phyloP scores from a whole-genome alignment of 2,113 vertebrate genomes.

The Trachemys scripta region DNA sequence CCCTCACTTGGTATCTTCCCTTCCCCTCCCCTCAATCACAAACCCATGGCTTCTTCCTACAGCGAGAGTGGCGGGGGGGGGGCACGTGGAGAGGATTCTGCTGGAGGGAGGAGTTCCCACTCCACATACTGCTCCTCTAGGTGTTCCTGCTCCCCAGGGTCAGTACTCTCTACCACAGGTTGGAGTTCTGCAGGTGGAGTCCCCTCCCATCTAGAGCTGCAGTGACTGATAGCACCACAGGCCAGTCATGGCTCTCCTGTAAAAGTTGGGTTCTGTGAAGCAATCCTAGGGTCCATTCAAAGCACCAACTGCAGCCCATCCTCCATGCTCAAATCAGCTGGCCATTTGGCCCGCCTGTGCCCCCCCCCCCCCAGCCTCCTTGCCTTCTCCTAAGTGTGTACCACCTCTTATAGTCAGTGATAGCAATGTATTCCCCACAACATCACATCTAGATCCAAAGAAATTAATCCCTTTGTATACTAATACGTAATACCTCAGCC shows the following conservation, averaged over 20 bases:
- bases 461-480: slow-evolving; percentile 16
- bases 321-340: neutral
- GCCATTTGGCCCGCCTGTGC: neutral
- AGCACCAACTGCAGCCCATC: neutral
- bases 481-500: neutral
- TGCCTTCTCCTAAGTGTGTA: neutral
- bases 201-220: neutral
- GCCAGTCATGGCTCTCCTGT: neutral
- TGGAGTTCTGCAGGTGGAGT: neutral
- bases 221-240: neutral
- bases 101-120: neutral
- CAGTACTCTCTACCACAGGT: neutral
- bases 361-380: neutral
- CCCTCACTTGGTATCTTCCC: neutral
- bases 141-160: neutral
- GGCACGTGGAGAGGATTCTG: neutral
- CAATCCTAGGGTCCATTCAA: neutral
- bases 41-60: neutral
- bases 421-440: neutral
- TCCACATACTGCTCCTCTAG: neutral
- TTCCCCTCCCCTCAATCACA: neutral
- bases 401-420: neutral
- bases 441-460: neutral
- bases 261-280: neutral
- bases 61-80: neutral